Conservation (phyloP, 2,888 invertebrate genomes). For the Rhamnusium bicolor region DNA sequence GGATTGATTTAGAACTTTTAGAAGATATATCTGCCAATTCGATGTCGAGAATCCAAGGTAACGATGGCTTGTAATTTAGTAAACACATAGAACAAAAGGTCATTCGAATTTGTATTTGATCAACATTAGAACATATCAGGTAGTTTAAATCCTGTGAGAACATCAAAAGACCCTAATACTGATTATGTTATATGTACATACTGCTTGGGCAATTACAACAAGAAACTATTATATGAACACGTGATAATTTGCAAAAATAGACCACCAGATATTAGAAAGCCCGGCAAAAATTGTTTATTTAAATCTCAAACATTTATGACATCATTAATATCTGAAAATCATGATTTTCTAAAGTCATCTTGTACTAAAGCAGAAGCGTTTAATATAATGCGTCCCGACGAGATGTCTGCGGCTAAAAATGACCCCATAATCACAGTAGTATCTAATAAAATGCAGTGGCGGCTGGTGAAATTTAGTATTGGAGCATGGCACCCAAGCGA, state of each 20-base stretch:
- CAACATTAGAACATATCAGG: no score
- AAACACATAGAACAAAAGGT: no score
- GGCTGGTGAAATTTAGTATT: no score
- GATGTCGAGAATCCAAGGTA: no score
- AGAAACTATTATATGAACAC: conserved; percentile 38
- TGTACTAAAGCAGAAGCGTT: conserved; percentile 48
- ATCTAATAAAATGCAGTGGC: no score
- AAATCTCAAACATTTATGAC: conserved; percentile 41
- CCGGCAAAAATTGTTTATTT: conserved; percentile 34
- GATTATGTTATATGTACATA: conserved; percentile 42
- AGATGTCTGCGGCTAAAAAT: conserved; percentile 43
- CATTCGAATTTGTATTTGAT: no score
- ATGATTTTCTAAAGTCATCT: conserved; percentile 29
- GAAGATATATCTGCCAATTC: no score
- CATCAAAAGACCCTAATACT: conserved; percentile 29
- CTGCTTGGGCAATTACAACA: conserved; percentile 45
- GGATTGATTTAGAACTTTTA: no score
- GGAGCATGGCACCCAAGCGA: no score
- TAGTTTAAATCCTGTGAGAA: conserved; percentile 38
- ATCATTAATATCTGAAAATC: conserved; percentile 22
- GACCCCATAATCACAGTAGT: conserved; percentile 54
- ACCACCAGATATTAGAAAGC: conserved; percentile 12
- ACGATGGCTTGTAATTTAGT: no score
- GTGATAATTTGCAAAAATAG: conserved; percentile 41
- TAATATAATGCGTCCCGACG: conserved; percentile 45